A percentile compares a stretch with the other conserved stretches of the same genome.
Evolutionary conservation across 1,140 invertebrate species (phyloP).

Genomic region (Anagrus nilaparvatae): DNA sequence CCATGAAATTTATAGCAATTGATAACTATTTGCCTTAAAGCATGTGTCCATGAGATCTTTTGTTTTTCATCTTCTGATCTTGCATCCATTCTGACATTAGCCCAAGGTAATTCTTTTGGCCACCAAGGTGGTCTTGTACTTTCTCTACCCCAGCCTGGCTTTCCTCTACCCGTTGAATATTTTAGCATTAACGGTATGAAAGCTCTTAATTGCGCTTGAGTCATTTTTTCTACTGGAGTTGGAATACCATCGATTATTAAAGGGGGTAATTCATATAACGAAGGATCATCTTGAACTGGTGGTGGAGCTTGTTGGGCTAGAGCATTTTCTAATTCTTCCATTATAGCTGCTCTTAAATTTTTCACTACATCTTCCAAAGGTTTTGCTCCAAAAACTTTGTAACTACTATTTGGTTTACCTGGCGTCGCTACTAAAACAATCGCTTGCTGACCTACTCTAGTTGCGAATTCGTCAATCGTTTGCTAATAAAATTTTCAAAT

Average conservation of each 20-base stretch:
- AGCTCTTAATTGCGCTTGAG: conserved; percentile 89
- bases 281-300: conserved; percentile 81
- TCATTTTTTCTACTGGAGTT: conserved; percentile 98
- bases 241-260: conserved; percentile 95
- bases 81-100: conserved; percentile 95
- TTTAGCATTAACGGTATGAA: conserved; percentile 98
- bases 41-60: conserved; percentile 98
- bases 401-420: conserved; percentile 91
- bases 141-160: conserved; percentile 94
- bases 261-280: conserved; percentile 88
- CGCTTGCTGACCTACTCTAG: conserved; percentile 94
- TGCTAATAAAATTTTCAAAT: conserved; percentile 48
- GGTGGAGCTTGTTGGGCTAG: conserved; percentile 90
- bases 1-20: conserved; percentile 98
- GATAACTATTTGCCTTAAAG: conserved; percentile 92
- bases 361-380: conserved; percentile 93
- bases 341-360: conserved; percentile 79
- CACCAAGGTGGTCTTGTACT: conserved; percentile 94
- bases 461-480: conserved; percentile 96
- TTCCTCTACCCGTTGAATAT: conserved; percentile 92
- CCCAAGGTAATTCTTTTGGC: conserved; percentile 95
- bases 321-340: conserved; percentile 89
- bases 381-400: conserved; percentile 95
- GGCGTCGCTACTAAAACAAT: conserved; percentile 92
- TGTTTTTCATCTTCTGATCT: conserved; percentile 93